Evolutionary conservation across 2,797 vertebrate genomes (phyloP).

Genomic region (Gastrophryne carolinensis): DNA sequence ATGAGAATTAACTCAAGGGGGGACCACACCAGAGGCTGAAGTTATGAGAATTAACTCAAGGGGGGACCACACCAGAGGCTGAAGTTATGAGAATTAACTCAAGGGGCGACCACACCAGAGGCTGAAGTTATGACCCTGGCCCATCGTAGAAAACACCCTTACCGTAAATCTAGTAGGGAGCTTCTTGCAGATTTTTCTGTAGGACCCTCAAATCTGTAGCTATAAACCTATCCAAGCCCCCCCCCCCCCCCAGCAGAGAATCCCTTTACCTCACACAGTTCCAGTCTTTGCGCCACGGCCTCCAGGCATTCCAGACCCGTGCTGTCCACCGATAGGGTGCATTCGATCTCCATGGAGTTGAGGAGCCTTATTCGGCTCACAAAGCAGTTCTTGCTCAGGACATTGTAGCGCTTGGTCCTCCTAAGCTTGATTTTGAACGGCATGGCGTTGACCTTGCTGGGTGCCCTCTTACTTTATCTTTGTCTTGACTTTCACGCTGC

Average conservation of each 20-base stretch:
- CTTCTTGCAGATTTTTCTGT: too few relatives aligned
- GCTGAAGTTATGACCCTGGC: too few relatives aligned
- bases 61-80: too few relatives aligned
- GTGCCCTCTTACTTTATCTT: constrained; percentile 32
- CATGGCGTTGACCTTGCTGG: constrained; percentile 72
- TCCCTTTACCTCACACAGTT: constrained; percentile 84
- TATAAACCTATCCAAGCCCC: too few relatives aligned
- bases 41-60: too few relatives aligned
- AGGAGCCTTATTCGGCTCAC: constrained; percentile 89
- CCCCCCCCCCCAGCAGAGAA: neutral
- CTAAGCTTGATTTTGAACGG: constrained; percentile 90
- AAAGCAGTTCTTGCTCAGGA: constrained; percentile 96
- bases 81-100: too few relatives aligned
- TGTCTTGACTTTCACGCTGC: constrained; percentile 61
- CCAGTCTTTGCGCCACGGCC: constrained; percentile 89
- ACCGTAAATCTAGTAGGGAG: too few relatives aligned
- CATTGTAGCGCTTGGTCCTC: constrained; percentile 91
- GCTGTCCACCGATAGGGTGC: constrained; percentile 91
- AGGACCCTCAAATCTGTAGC: too few relatives aligned
- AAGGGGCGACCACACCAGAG: too few relatives aligned
- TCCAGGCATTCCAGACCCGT: constrained; percentile 95
- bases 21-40: too few relatives aligned
- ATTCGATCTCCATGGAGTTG: constrained; percentile 89
- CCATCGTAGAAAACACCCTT: too few relatives aligned
- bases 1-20: too few relatives aligned